These are phyloP conservation scores for Seladonia tumulorum DNA, from an alignment of 2,888 invertebrate species.

Conservation along the genomic window DNA sequence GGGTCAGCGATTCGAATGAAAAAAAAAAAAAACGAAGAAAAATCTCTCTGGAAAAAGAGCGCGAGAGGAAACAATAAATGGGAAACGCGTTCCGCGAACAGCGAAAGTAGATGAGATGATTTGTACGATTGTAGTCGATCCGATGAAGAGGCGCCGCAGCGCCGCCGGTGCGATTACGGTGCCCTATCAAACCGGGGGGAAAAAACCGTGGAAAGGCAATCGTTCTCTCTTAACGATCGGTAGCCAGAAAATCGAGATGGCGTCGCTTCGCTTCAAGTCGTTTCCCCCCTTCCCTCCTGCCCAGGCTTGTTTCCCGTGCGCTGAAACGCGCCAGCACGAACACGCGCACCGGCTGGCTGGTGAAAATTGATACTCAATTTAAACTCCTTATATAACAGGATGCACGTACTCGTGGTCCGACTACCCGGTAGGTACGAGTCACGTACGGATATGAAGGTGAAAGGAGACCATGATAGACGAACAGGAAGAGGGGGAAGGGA, in stretches of 20 bases:
- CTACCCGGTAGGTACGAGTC: constrained; percentile 67
- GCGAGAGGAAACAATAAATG: constrained; percentile 5
- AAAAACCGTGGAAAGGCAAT: background rate
- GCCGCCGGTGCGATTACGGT: background rate
- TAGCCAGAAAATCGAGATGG: constrained; percentile 4
- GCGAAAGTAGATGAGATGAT: background rate
- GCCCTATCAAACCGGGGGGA: background rate
- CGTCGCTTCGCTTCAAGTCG: background rate
- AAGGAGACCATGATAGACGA: constrained; percentile 68
- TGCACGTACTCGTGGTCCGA: constrained; percentile 69
- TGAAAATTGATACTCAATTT: constrained; percentile 78
- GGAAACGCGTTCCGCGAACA: constrained; percentile 3
- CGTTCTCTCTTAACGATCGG: background rate
- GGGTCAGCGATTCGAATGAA: background rate
- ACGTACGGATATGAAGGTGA: constrained; percentile 68
- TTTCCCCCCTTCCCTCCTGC: background rate
- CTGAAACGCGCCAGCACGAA: constrained; percentile 26
- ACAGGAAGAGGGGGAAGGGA: too few species aligned
- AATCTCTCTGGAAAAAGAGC: background rate
- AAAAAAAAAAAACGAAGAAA: background rate
- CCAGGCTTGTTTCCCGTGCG: constrained; percentile 14
- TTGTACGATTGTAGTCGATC: constrained; percentile 1
- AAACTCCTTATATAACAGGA: constrained; percentile 72
- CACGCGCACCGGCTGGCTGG: constrained; percentile 42
- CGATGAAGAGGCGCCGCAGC: background rate